Evolutionary conservation across 1,140 invertebrate genomes (phyloP).

Genomic region (Nebria ingens): DNA sequence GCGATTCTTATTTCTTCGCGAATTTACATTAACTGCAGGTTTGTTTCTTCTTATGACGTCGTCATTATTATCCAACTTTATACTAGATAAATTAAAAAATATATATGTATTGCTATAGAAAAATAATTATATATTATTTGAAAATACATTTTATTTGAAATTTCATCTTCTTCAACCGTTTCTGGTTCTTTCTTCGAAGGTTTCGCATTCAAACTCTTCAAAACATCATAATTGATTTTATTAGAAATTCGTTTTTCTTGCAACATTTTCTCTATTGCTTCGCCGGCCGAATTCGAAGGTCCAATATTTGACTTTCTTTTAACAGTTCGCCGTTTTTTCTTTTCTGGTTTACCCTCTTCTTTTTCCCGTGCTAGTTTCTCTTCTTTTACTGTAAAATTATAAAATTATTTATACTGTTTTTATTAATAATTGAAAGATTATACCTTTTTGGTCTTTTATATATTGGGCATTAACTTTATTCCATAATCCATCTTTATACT

Average conservation of each 20-base stretch:
- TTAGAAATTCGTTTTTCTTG: constrained; percentile 90
- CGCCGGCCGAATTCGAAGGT: constrained; percentile 71
- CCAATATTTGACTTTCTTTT: constrained; percentile 46
- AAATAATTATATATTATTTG: background rate
- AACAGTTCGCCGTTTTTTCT: constrained; percentile 55
- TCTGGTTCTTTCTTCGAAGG: constrained; percentile 30
- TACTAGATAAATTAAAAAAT: background rate
- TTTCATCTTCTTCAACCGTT: constrained; percentile 17
- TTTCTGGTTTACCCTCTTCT: constrained; percentile 70
- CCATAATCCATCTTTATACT: constrained; percentile 75
- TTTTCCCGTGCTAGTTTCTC: constrained; percentile 60
- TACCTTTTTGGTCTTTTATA: constrained; percentile 69
- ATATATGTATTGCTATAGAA: background rate
- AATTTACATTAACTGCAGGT: constrained; percentile 9
- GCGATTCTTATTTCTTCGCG: constrained; percentile 14
- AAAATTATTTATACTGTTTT: constrained; percentile 4
- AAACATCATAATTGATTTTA: constrained; percentile 96
- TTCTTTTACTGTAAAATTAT: constrained; percentile 54
- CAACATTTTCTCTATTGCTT: constrained; percentile 91
- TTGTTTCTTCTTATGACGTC: background rate
- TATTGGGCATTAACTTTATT: constrained; percentile 74
- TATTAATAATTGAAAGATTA: constrained; percentile 17
- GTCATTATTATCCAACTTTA: background rate
- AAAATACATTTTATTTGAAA: constrained; percentile 13
- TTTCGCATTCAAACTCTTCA: constrained; percentile 66